phyloP scores from a whole-genome alignment of 2,888 invertebrate species.

The Nebria brevicollis region DNA sequence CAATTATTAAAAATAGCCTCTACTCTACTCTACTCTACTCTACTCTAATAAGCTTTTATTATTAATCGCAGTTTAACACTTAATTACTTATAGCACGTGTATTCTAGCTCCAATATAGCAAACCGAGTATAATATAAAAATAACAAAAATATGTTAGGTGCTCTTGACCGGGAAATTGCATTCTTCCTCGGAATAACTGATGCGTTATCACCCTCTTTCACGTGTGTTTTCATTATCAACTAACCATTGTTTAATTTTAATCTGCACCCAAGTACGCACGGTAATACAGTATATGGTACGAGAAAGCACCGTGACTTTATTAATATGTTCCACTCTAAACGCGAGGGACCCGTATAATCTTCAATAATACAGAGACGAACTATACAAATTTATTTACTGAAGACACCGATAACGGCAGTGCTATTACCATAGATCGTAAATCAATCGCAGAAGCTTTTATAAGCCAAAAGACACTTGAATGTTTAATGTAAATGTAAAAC shows the following conservation, averaged over 20 bases:
- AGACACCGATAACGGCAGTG: too few relatives aligned
- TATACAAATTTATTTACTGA: background rate
- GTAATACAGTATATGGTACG: constrained; percentile 51
- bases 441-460: too few relatives aligned
- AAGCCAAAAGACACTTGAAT: too few relatives aligned
- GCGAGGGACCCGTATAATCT: constrained; percentile 33
- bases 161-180: constrained; percentile 1
- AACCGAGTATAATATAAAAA: background rate
- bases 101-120: background rate
- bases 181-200: background rate
- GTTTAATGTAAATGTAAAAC: too few relatives aligned
- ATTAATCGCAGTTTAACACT: background rate
- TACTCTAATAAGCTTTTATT: background rate
- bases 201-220: background rate
- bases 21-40: too few relatives aligned
- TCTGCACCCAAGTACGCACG: constrained; percentile 53
- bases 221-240: constrained; percentile 19
- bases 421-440: too few relatives aligned
- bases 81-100: background rate
- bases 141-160: background rate
- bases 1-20: background rate
- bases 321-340: constrained; percentile 57
- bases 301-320: constrained; percentile 60
- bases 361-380: constrained; percentile 16
- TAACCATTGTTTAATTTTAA: constrained; percentile 54